Conservation (phyloP, 2,113 vertebrate genomes). For the Okapia johnstoni region DNA sequence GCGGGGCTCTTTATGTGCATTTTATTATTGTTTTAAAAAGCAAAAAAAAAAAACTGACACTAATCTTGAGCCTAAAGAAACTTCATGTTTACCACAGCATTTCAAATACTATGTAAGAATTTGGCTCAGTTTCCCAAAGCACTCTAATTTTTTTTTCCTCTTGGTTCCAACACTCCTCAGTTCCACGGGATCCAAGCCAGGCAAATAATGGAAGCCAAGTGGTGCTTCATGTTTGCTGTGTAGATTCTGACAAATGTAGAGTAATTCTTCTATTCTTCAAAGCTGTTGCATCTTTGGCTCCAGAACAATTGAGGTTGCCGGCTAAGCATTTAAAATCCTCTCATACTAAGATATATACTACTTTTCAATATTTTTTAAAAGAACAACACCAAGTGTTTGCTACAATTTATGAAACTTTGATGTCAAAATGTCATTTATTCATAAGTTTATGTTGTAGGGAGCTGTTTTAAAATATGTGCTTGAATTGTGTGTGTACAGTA, state of each 20-base stretch:
- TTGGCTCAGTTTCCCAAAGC: conserved; percentile 72
- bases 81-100: conserved; percentile 62
- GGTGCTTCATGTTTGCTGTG: conserved; percentile 35
- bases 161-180: conserved; percentile 50
- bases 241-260: conserved; percentile 48
- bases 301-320: conserved; percentile 28
- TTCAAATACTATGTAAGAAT: conserved; percentile 72
- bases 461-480: conserved; percentile 5
- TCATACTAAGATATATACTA: conserved; percentile 32
- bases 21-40: conserved; percentile 34
- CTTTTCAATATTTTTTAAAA: conserved; percentile 52
- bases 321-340: conserved; percentile 70
- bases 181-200: conserved; percentile 67
- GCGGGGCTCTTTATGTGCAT: not conserved
- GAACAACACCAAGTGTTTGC: conserved; percentile 9
- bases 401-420: conserved; percentile 24
- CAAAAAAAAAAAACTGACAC: conserved; percentile 22
- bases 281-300: conserved; percentile 61
- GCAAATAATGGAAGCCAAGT: conserved; percentile 70
- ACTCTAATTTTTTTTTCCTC: conserved; percentile 12
- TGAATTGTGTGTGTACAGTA: not conserved
- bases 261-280: conserved; percentile 72
- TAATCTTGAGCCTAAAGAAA: not conserved
- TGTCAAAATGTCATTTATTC: conserved; percentile 36
- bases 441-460: not conserved